Evolutionary conservation across 2,888 invertebrate genomes (phyloP).

Genomic region (Xanthorhoe designata): DNA sequence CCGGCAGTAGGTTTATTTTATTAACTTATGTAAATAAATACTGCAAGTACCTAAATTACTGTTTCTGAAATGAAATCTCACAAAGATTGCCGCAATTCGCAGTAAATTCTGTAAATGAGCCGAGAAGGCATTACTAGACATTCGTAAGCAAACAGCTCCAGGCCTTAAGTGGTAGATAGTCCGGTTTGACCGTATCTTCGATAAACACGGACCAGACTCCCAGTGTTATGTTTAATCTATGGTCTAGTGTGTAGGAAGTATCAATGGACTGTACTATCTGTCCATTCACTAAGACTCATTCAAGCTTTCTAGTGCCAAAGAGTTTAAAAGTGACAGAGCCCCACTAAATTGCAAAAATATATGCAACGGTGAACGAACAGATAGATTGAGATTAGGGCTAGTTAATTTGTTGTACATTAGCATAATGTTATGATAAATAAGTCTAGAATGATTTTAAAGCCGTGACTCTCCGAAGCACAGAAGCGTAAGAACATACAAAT

Average conservation of each 20-base stretch:
- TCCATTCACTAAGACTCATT: conserved; percentile 78
- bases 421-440: too few relatives aligned
- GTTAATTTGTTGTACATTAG: too few relatives aligned
- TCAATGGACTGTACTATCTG: conserved; percentile 48
- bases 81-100: conserved; percentile 8
- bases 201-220: conserved; percentile 40
- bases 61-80: conserved; percentile 2
- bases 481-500: too few relatives aligned
- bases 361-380: too few relatives aligned
- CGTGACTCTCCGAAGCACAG: too few relatives aligned
- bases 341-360: too few relatives aligned
- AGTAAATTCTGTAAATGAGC: conserved; percentile 20
- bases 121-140: conserved; percentile 23
- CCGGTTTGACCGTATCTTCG: conserved; percentile 34
- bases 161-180: conserved; percentile 29
- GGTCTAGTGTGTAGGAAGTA: conserved; percentile 37
- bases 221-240: conserved; percentile 27
- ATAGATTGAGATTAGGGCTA: too few relatives aligned
- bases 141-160: conserved; percentile 33
- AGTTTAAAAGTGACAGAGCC: conserved; percentile 43
- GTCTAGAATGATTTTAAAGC: too few relatives aligned
- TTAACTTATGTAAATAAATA: conserved; percentile 1
- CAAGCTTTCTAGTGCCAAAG: conserved; percentile 77
- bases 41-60: not conserved
- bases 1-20: not conserved